These are phyloP conservation scores for Gnathonemus echidnorhynchus DNA, from an alignment of 2,113 vertebrate species.

Conservation along the genomic window DNA sequence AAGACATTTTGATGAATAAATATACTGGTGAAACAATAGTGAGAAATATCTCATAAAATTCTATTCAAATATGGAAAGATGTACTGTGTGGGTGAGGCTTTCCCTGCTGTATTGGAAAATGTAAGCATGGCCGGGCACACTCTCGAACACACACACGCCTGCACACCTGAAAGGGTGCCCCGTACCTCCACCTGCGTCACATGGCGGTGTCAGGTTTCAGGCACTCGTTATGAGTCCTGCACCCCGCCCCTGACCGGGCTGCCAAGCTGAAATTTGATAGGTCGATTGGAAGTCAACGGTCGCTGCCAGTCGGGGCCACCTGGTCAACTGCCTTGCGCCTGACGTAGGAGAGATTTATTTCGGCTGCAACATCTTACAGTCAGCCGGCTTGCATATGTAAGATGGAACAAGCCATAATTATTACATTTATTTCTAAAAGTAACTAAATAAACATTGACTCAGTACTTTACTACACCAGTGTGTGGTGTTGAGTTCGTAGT, in stretches of 20 bases:
- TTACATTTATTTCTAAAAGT: background rate
- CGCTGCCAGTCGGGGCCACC: background rate
- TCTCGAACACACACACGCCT: background rate
- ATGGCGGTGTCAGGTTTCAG: conserved; percentile 2
- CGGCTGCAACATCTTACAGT: background rate
- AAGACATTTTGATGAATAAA: background rate
- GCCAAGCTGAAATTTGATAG: conserved; percentile 14
- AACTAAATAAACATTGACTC: background rate
- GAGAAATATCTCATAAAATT: background rate
- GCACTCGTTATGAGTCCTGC: background rate
- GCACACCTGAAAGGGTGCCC: background rate
- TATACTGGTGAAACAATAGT: background rate
- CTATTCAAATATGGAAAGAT: background rate
- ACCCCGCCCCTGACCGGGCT: background rate
- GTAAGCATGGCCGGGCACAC: background rate
- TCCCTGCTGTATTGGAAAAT: background rate
- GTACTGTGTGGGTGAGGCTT: background rate
- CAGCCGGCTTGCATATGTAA: background rate
- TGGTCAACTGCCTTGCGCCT: background rate
- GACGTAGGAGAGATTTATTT: background rate
- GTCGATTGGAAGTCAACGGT: background rate
- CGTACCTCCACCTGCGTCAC: background rate
- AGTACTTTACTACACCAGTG: background rate
- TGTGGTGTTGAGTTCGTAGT: background rate
- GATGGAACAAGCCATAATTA: background rate